A percentile compares a stretch with the other conserved stretches of the same genome.
phyloP scores from a whole-genome alignment of 2,797 vertebrate genomes.

The Huso huso region DNA sequence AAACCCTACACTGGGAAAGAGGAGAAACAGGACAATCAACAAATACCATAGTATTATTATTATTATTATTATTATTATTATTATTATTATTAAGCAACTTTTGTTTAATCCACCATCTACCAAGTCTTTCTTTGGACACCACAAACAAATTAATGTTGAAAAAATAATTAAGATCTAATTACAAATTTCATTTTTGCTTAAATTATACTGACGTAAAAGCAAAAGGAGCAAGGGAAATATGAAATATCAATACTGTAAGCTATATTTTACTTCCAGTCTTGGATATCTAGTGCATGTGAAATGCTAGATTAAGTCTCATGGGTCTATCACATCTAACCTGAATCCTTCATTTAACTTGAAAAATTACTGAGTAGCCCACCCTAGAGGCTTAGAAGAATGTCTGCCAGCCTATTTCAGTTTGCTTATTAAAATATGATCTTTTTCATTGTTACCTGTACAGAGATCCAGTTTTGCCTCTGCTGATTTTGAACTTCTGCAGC shows the following conservation, averaged over 20 bases:
- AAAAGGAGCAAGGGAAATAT: slow-evolving; percentile 9
- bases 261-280: neutral
- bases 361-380: slow-evolving; percentile 57
- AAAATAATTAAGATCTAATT: too few species aligned
- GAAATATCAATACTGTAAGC: slow-evolving; percentile 10
- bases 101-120: too few species aligned
- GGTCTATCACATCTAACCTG: slow-evolving; percentile 63
- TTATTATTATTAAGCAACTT: too few species aligned
- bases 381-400: slow-evolving; percentile 60
- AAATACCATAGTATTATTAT: too few species aligned
- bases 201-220: neutral
- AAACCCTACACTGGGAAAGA: too few species aligned
- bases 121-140: too few species aligned
- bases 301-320: slow-evolving; percentile 58
- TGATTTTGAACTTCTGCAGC: slow-evolving; percentile 37
- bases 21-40: too few species aligned
- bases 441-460: slow-evolving; percentile 18
- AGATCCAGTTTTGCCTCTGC: slow-evolving; percentile 14
- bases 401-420: slow-evolving; percentile 50
- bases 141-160: too few species aligned
- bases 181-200: neutral
- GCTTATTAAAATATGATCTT: slow-evolving; percentile 63
- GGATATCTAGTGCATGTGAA: slow-evolving; percentile 38
- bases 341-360: slow-evolving; percentile 73
- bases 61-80: too few species aligned